Conservation (phyloP, 2,113 vertebrate genomes). For the Felis catus region DNA sequence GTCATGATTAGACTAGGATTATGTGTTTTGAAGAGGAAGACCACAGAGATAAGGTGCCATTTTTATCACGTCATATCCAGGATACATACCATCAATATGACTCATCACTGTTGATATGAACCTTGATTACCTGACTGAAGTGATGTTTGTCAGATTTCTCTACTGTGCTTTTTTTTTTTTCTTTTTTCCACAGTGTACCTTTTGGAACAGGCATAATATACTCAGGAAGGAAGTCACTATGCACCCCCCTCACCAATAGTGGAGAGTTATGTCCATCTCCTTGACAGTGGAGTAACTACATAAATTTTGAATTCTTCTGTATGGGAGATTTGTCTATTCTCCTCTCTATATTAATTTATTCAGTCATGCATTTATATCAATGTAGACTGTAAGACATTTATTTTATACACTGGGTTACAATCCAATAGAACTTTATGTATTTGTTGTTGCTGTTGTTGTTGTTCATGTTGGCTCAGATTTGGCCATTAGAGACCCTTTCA, state of each 20-base stretch:
- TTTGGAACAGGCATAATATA: neutral
- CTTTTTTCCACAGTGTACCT: neutral
- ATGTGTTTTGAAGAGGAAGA: neutral
- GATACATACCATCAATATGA: neutral
- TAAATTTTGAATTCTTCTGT: neutral
- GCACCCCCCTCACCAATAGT: fast-evolving
- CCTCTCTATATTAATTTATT: neutral
- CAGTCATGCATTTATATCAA: neutral
- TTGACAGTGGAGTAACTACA: too few relatives aligned
- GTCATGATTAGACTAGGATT: neutral
- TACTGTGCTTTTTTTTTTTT: neutral
- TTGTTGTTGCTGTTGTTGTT: neutral
- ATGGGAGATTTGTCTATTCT: neutral
- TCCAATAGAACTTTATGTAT: neutral
- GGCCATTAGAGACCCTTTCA: neutral
- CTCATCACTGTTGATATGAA: neutral
- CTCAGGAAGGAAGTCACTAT: neutral
- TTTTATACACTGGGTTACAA: neutral
- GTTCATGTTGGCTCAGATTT: neutral
- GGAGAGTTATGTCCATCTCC: neutral
- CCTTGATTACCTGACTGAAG: neutral
- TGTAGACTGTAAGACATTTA: neutral
- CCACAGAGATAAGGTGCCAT: neutral
- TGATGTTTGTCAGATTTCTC: neutral
- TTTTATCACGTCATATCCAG: neutral